Evolutionary conservation across 2,113 vertebrate species (phyloP), one percentile per base, ranked within the genome.

Genomic region (Peromyscus polionotus): DNA sequence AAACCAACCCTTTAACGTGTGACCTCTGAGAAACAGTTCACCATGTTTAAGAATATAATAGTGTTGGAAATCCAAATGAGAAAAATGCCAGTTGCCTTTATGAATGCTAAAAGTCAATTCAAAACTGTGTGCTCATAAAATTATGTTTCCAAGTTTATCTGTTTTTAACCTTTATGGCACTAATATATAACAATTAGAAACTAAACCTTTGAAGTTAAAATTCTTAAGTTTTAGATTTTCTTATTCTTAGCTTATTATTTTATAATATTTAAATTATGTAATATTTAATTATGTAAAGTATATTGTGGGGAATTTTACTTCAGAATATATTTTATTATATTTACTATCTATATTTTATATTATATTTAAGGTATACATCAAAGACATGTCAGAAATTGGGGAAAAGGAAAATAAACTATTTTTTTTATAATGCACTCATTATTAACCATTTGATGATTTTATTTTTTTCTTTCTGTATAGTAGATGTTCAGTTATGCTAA

Each of bases 401-500:
- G 72, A 63, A 91, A 91, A 95, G 83, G 51, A 83, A 97, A 96
- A 42, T 31, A 57, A 92, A 90, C 83, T 96, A 22, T 67, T 87
- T 9, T 61, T 7, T 61, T 7, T 45, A 45, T 20, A 92, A 13
- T 81, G 19, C 5, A 65, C 0, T 87, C 4, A 68, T 91, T 91
- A 77, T 87, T 90, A 93, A 84, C 42, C 10, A 48, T 73, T 93
- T 79, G 77, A 28, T 96, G 20, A 88, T 91, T 94, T 93, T 88
- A 14, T 59, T 73, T 83, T 90, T 79, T 72, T 45, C 59, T 68
- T 63, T 96, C 61, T 68, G 5, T 42, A 12, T 26, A 92, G 85
- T 93, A 89, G 54, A 26, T 2, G 59, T 95, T 93, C 57, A 89
- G 7, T 33, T 95, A 63, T 91, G 19, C 4, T 94, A 80, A 48